Evolutionary conservation across 2,888 invertebrate species (phyloP), one percentile per base, ranked within the genome.

Genomic region (Helicoverpa assulta): DNA sequence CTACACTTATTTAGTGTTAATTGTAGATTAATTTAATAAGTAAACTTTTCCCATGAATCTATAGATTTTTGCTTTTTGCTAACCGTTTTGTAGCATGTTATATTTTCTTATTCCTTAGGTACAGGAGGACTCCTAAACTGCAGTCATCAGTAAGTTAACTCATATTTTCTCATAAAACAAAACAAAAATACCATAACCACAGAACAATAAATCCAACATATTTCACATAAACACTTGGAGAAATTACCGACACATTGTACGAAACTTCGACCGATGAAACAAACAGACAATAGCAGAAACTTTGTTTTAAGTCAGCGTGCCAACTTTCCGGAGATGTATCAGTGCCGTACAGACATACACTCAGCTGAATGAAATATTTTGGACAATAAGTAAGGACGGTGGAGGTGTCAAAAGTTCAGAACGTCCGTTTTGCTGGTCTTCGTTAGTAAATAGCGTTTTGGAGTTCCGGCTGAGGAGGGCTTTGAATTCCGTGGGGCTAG

Each of bases 331-430:
- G 75, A 81, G 81, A 86, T 86, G 79, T 84, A 83, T 87, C 82
- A 85, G 72, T 65, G 26, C 26, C 26, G 85, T 73, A 76, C 73
- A 69, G 73, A 70, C 77, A 73, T 76, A 85, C 80, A 84, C 83
- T 82, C 70, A 54, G 67, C 69, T 57, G 75, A 79, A 85, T 86
- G 86, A 84, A 85, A 85, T 86, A 86, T 85, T 85, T 85, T 86
- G 81, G 78, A 82, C 80, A 79, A 81, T 78, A 78, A 83, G 76
- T 72, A 70, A 83, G 79, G 78, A 83, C 80, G 69, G 78, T 82
- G 53, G 70, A 70, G 66, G 76, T 73, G 75, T 81, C 84, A 80
- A 64, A 81, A 83, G 78, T 82, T 84, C 67, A 76, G 67, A 58
- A 70, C 75, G 73, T 78, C 76, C 73, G 67, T 66, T 74, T 71